Conservation (phyloP, 2,113 vertebrate genomes). For the Carollia perspicillata region DNA sequence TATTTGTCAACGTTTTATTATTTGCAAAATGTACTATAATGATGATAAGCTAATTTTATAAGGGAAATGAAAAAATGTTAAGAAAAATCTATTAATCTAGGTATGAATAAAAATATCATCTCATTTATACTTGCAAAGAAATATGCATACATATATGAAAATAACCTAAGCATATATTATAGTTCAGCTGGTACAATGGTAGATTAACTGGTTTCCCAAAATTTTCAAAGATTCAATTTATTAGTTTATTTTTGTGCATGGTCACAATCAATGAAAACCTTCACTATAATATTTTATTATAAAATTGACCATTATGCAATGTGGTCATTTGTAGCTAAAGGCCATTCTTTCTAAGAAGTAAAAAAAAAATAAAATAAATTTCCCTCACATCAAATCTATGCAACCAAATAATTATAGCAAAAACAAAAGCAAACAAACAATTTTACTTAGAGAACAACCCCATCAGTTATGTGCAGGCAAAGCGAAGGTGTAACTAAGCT, state of each 20-base stretch:
- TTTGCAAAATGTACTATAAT: not conserved
- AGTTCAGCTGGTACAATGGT: too few relatives aligned
- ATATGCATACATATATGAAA: not conserved
- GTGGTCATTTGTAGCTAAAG: not conserved
- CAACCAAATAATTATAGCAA: not conserved
- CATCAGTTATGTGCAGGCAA: not conserved
- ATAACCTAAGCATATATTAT: not conserved
- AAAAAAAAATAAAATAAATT: not conserved
- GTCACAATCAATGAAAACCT: not conserved
- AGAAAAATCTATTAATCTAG: not conserved
- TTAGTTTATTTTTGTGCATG: not conserved
- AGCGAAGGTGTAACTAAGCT: not conserved
- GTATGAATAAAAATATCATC: not conserved
- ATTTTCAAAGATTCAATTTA: not conserved
- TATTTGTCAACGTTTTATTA: not conserved
- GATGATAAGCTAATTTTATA: not conserved
- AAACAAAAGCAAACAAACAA: not conserved
- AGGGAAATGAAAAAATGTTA: not conserved
- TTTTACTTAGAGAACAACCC: not conserved
- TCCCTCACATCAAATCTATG: not conserved
- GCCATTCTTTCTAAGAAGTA: not conserved
- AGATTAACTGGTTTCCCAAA: not conserved
- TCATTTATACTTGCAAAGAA: not conserved
- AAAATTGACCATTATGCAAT: not conserved
- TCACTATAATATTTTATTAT: not conserved